Evolutionary conservation across 2,888 invertebrate genomes (phyloP), one percentile per base, ranked within the genome.

Genomic region (Agonum fuliginosum): DNA sequence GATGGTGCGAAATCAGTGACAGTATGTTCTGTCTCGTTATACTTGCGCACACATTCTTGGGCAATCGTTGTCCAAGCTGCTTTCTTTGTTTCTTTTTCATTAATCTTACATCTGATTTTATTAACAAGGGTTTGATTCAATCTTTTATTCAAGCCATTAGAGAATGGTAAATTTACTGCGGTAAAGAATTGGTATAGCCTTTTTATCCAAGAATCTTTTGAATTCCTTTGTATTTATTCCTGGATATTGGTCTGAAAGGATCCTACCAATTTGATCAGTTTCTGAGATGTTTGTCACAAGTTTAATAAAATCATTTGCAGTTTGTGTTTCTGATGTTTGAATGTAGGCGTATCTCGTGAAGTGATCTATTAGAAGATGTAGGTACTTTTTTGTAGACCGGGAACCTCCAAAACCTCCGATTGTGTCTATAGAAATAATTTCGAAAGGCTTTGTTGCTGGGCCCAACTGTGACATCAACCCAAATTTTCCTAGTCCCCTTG

Each of bases 151-250:
- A 34, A 22, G 4, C 81, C 81, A 80, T 81, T 82, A 3, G 81
- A 82, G 27, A 79, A 79, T 46, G 80, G 78, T 34, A 71, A 22
- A 78, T 81, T 70, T 14, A 80, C 79, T 30, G 79, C 78, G 17
- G 80, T 81, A 30, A 81, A 81, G 12, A 80, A 80, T 27, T 75
- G 17, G 17, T 54, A 78, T 74, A 22, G 43, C n/a, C 54, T 82
- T 79, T 46, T 79, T 24, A 27, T 81, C 20, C 75, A 83, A 74
- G 79, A 80, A 83, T 14, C 78, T 67, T 79, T 83, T 84, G 30
- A 84, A 82, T 78, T 83, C 82, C 51, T 79, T 81, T 5, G 83
- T 83, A 78, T 83, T 83, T 74, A 84, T 81, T 37, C 83, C 83
- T 6, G 82, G 81, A 71, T 83, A 83, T 81, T 84, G 84, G 75